phyloP scores from a whole-genome alignment of 2,888 invertebrate genomes.

The Vesta saturnalis region DNA sequence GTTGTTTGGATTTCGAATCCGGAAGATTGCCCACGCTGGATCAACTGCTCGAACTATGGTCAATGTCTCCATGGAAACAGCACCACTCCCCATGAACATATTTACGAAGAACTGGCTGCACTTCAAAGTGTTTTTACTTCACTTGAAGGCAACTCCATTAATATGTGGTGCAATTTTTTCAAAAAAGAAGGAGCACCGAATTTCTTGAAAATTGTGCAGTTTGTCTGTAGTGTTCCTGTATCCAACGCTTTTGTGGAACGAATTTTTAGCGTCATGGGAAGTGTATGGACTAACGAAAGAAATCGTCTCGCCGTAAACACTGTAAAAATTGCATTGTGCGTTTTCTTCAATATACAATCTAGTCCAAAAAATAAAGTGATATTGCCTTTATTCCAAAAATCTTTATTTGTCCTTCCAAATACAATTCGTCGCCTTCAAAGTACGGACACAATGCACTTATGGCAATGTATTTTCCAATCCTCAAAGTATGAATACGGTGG shows the following conservation, averaged over 20 bases:
- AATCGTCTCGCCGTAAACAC: not conserved
- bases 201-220: not conserved
- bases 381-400: too few relatives aligned
- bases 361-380: too few relatives aligned
- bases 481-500: too few relatives aligned
- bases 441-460: too few relatives aligned
- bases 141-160: not conserved
- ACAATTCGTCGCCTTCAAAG: too few relatives aligned
- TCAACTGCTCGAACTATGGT: not conserved
- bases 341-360: not conserved
- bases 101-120: not conserved
- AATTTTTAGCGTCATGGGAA: not conserved
- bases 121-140: not conserved
- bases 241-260: not conserved
- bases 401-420: too few relatives aligned
- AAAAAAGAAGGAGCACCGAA: not conserved
- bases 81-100: not conserved
- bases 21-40: not conserved
- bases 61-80: not conserved
- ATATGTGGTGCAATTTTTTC: not conserved
- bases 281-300: not conserved
- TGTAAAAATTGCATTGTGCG: not conserved
- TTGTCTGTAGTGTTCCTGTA: not conserved
- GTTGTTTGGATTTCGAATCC: not conserved
- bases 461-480: too few relatives aligned